Percentiles rank a stretch among this genome's conserved stretches.
These are phyloP conservation scores for Cryptus armator DNA, from an alignment of 2,888 invertebrate species.

Conservation along the genomic window DNA sequence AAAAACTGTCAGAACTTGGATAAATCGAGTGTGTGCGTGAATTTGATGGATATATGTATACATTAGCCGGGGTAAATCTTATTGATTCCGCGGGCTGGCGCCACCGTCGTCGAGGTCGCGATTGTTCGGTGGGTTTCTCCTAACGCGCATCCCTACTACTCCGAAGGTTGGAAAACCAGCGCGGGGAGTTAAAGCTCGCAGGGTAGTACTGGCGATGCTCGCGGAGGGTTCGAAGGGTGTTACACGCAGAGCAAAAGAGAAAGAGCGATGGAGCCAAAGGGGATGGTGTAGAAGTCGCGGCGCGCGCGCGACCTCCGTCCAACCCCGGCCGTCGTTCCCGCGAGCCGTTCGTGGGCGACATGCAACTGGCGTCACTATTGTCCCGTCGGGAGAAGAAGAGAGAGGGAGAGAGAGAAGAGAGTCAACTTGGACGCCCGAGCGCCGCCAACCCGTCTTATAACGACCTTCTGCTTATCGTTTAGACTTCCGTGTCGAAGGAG, in stretches of 20 bases:
- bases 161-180: slow-evolving; percentile 33
- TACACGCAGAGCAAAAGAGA: neutral
- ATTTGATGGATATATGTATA: slow-evolving; percentile 30
- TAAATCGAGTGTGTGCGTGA: slow-evolving; percentile 13
- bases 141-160: slow-evolving; percentile 52
- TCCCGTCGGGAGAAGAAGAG: slow-evolving; percentile 47
- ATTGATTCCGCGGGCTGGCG: slow-evolving; percentile 71
- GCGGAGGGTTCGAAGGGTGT: slow-evolving; percentile 12
- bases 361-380: slow-evolving; percentile 69
- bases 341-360: slow-evolving; percentile 50
- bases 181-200: slow-evolving; percentile 23
- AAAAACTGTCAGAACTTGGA: slow-evolving; percentile 13
- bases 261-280: neutral
- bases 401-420: slow-evolving; percentile 14
- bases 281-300: slow-evolving; percentile 38
- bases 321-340: slow-evolving; percentile 51
- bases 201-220: slow-evolving; percentile 18
- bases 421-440: slow-evolving; percentile 56
- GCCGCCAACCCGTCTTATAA: slow-evolving; percentile 59
- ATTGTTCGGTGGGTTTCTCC: slow-evolving; percentile 61
- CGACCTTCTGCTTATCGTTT: slow-evolving; percentile 65
- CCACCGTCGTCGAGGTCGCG: slow-evolving; percentile 66
- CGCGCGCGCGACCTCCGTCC: slow-evolving; percentile 52
- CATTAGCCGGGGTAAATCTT: slow-evolving; percentile 67
- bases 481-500: slow-evolving; percentile 54